phyloP scores from a whole-genome alignment of 2,113 vertebrate species.

The Esox niger region DNA sequence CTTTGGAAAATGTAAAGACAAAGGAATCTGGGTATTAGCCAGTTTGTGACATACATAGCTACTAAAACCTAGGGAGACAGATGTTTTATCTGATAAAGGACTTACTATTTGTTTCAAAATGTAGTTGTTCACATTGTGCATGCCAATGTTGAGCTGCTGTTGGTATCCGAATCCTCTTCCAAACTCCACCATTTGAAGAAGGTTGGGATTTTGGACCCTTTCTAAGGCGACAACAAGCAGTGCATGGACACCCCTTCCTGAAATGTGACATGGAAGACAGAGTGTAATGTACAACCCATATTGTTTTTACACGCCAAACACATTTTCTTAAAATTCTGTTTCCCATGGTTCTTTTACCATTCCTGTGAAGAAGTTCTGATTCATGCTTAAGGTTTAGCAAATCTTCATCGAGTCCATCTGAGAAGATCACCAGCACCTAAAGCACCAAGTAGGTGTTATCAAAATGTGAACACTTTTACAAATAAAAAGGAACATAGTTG shows the following conservation, averaged over 20 bases:
- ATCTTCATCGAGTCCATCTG: conserved; percentile 79
- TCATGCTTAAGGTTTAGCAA: conserved; percentile 66
- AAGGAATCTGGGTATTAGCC: too few relatives aligned
- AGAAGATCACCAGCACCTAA: conserved; percentile 84
- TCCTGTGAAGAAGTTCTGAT: conserved; percentile 60
- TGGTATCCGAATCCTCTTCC: conserved; percentile 82
- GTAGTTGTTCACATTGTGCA: conserved; percentile 68
- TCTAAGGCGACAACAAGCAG: conserved; percentile 80
- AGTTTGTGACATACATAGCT: too few relatives aligned
- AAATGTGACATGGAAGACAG: conserved; percentile 1
- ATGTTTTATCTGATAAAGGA: conserved; percentile 29
- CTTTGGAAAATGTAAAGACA: too few relatives aligned
- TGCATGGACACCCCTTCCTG: conserved; percentile 72
- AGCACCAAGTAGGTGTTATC: not conserved
- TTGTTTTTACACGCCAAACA: not conserved
- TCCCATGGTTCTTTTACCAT: conserved; percentile 60
- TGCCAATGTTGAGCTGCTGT: conserved; percentile 71
- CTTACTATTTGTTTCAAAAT: conserved; percentile 83
- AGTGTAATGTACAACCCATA: too few relatives aligned
- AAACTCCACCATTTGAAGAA: conserved; percentile 83
- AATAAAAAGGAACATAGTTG: not conserved
- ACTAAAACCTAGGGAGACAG: not conserved
- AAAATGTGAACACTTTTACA: not conserved
- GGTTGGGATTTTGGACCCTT: conserved; percentile 55
- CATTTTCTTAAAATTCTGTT: not conserved